Base-by-base conservation (phyloP, 2,888 invertebrate species). In the Andrena chrysosceles region DNA sequence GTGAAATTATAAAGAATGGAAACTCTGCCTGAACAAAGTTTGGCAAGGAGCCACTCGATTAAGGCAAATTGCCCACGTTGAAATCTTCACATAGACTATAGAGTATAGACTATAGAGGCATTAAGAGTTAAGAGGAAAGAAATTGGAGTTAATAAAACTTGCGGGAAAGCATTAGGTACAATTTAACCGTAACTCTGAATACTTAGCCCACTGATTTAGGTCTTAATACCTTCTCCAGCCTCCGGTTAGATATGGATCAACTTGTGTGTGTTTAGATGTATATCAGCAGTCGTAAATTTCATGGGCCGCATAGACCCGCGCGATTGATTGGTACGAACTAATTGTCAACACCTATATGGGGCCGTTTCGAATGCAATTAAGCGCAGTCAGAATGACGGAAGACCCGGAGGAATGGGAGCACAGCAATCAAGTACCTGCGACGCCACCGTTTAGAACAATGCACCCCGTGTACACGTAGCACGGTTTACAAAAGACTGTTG, bases 361-460 rank as follows among this genome's bases (percentile, higher is more conserved):
- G 33, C 26, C 77, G 26, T 72, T 77, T 56, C 62, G 62, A 63
- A 62, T 52, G 71, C 67, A 81, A 81, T 81, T 77, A 72, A 72
- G 77, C 52, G 56, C 54, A 56, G 56, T 20, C 56, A 35, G 68
- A 54, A 63, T 67, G 77, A 77, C 71, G 72, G 62, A 76, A 59
- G 68, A 59, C 52, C 42, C 35, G 49, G 33, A 16, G 33, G 33
- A 29, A 52, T 23, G 63, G 20, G 26, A 69, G 52, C 71, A 62
- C 54, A 31, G 49, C 33, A 62, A 26, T 56, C 56, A 8, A 63
- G 70, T 56, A 35, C 3, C 66, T 60, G 62, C 49, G 26, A 62
- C 29, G 42, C 26, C 29, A 31, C 26, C 52, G 48, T 63, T 54
- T 56, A 26, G 23, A 48, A 26, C 62, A 69, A 67, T 77, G 26